A percentile compares a stretch with the other conserved stretches of the same genome.
phyloP scores from a whole-genome alignment of 2,113 vertebrate species.

The Recurvirostra avosetta region DNA sequence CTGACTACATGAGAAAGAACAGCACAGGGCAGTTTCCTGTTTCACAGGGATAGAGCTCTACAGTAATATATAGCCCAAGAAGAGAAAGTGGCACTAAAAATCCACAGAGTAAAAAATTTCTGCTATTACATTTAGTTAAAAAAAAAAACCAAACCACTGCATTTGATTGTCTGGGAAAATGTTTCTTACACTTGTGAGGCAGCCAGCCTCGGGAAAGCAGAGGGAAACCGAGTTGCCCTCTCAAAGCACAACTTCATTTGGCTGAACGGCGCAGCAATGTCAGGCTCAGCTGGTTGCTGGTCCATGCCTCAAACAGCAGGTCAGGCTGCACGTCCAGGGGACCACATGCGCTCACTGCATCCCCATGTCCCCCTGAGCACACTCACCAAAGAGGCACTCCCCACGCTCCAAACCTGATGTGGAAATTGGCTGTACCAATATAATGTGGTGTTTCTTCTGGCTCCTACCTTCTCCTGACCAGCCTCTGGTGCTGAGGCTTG shows the following conservation, averaged over 20 bases:
- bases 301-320: rapidly evolving
- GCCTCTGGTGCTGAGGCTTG: not conserved
- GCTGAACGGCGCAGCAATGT: rapidly evolving
- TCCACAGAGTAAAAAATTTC: not conserved
- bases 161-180: not conserved
- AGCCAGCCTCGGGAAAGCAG: not conserved
- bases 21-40: not conserved
- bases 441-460: not conserved
- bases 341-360: rapidly evolving
- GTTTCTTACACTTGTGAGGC: not conserved
- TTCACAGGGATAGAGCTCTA: not conserved
- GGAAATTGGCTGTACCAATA: not conserved
- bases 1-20: not conserved
- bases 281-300: not conserved
- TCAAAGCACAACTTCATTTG: not conserved
- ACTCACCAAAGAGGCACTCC: rapidly evolving
- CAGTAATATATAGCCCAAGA: not conserved
- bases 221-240: not conserved
- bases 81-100: not conserved
- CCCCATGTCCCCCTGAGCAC: rapidly evolving
- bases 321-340: not conserved
- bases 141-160: not conserved
- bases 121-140: not conserved
- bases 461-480: not conserved
- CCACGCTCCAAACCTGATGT: rapidly evolving